These are phyloP conservation scores for Manis javanica DNA, from an alignment of 2,797 vertebrate genomes.

Conservation along the genomic window DNA sequence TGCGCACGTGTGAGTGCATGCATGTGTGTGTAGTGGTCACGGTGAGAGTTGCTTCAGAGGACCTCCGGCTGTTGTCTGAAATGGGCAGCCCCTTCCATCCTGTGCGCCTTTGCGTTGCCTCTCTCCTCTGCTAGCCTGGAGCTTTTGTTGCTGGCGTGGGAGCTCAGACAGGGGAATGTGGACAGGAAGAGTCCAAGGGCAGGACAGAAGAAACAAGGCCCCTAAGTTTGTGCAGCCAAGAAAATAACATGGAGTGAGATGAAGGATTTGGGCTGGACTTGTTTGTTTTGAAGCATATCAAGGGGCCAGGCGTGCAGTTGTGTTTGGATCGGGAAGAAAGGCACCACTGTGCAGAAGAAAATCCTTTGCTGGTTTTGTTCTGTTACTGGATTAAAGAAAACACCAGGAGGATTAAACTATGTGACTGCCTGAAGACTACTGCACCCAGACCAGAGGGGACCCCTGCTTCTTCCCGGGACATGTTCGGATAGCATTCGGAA, in stretches of 20 bases:
- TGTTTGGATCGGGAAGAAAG: constrained; percentile 71
- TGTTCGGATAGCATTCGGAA: not conserved
- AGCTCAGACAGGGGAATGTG: not conserved
- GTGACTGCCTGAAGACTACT: not conserved
- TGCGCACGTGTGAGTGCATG: too few relatives aligned
- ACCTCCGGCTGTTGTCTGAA: not conserved
- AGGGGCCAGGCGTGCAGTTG: constrained; percentile 27
- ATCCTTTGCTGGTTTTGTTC: constrained; percentile 70
- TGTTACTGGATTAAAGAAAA: constrained; percentile 70
- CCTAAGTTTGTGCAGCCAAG: constrained; percentile 37
- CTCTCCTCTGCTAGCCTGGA: not conserved
- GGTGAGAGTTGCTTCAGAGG: not conserved
- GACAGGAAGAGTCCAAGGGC: not conserved
- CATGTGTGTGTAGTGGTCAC: too few relatives aligned
- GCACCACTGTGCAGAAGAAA: constrained; percentile 68
- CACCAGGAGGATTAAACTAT: constrained; percentile 31
- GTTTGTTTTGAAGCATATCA: constrained; percentile 69
- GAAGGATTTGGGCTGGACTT: constrained; percentile 42
- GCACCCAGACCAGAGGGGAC: not conserved
- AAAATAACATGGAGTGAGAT: constrained; percentile 39
- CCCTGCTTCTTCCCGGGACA: not conserved
- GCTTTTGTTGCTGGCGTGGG: not conserved
- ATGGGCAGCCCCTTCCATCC: not conserved
- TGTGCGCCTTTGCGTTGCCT: not conserved
- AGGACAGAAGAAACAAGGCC: constrained; percentile 38